Evolutionary conservation across 2,888 invertebrate species (phyloP), one percentile per base, ranked within the genome.

Genomic region (Tanypteryx hageni): DNA sequence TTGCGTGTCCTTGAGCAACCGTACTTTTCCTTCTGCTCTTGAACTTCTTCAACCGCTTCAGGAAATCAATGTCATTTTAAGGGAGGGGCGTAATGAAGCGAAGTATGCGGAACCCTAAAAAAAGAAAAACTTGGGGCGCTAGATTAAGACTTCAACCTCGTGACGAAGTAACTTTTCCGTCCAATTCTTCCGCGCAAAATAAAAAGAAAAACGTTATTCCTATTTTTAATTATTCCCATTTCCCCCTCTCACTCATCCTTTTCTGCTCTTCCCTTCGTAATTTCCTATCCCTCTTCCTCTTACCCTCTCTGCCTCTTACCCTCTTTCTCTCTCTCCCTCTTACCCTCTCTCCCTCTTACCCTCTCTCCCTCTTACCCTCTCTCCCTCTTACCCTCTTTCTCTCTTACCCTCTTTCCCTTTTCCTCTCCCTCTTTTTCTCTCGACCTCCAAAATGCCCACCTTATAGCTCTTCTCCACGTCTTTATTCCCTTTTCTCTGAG

Each of bases 321-420:
- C n/a, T n/a, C 4, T 76, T 3, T 9, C 27, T 27, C 4, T 11
- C 9, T 8, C 27, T 22, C 76, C 27, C 76, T 76, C 76, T 76
- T 76, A 22, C 76, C 22, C 27, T 27, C 22, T 76, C 13, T 11
- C 22, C 27, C n/a, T 76, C 13, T 22, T 10, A n/a, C 76, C 76
- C 27, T 76, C 76, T 76, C 76, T 22, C 27, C 22, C 76, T 27
- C 76, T 76, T 76, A 76, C n/a, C 27, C 76, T 76, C 76, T n/a
- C 76, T 76, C 27, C 16, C n/a, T n/a, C n/a, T n/a, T 11, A 59
- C 76, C n/a, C 76, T 22, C 27, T 76, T 27, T 76, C 22, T 27
- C 18, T 76, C 13, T 22, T 22, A 22, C 27, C 16, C 22, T 76
- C 27, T 27, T 27, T 22, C 11, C 13, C 5, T 5, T 76, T 14